A percentile compares a stretch with the other conserved stretches of the same genome.
These are phyloP conservation scores for Kryptolebias marmoratus DNA, from an alignment of 2,113 vertebrate genomes.

Conservation along the genomic window DNA sequence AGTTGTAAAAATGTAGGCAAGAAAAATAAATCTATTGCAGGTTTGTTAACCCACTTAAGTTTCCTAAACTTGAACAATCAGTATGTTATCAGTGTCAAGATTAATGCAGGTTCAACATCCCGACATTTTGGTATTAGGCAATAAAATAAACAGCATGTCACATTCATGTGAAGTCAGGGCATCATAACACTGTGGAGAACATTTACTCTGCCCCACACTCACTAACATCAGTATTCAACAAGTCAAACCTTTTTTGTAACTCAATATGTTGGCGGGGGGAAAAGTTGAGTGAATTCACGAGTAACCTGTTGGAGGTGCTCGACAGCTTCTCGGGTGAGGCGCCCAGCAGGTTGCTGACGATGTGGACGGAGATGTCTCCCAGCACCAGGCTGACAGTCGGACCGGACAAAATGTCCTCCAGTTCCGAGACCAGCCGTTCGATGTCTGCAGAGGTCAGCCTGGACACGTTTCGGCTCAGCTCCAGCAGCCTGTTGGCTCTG, in stretches of 20 bases:
- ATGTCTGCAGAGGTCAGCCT: slow-evolving; percentile 78
- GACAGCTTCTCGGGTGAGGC: slow-evolving; percentile 75
- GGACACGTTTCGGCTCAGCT: slow-evolving; percentile 51
- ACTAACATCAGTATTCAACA: too few relatives aligned
- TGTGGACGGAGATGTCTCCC: slow-evolving; percentile 77
- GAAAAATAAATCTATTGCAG: too few relatives aligned
- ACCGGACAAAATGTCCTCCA: slow-evolving; percentile 83
- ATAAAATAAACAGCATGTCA: not conserved
- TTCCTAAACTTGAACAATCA: too few relatives aligned
- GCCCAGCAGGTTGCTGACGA: slow-evolving; percentile 85
- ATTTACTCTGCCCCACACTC: too few relatives aligned
- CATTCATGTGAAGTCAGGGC: not conserved
- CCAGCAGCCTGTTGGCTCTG: slow-evolving; percentile 58
- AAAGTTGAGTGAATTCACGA: not conserved
- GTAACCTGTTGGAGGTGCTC: slow-evolving; percentile 84
- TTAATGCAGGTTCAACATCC: too few relatives aligned
- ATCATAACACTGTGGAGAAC: too few relatives aligned
- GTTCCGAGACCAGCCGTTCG: slow-evolving; percentile 80
- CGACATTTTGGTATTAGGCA: not conserved
- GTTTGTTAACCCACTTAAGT: too few relatives aligned
- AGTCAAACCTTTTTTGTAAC: not conserved
- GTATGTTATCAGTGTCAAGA: too few relatives aligned
- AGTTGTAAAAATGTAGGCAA: too few relatives aligned
- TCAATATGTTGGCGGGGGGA: not conserved
- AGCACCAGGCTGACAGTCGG: slow-evolving; percentile 75